A percentile compares a stretch with the other conserved stretches of the same genome.
These are phyloP conservation scores for Craniophora ligustri DNA, from an alignment of 2,888 invertebrate genomes.

Conservation along the genomic window DNA sequence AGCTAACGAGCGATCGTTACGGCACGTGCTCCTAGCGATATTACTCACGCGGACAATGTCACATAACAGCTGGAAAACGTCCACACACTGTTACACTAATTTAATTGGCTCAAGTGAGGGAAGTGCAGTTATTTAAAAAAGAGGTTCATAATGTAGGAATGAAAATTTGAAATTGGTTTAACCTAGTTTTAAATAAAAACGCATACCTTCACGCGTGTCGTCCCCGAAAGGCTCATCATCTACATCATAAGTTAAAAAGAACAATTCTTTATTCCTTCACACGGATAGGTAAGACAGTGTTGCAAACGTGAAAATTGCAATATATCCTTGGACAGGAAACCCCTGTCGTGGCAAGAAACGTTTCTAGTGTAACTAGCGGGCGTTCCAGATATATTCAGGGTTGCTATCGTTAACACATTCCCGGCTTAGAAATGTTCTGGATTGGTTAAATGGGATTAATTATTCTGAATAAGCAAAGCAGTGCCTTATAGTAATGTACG, in stretches of 20 bases:
- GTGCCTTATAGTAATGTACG: no score
- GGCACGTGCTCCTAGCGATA: constrained; percentile 45
- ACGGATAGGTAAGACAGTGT: constrained; percentile 33
- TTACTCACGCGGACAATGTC: constrained; percentile 41
- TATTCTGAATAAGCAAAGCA: constrained; percentile 8
- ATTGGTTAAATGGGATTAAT: neutral
- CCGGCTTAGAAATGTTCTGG: constrained; percentile 3
- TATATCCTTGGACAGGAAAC: constrained; percentile 67
- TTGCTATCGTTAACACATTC: constrained; percentile 28
- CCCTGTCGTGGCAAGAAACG: constrained; percentile 65
- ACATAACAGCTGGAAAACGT: constrained; percentile 32
- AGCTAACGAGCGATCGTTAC: constrained; percentile 62
- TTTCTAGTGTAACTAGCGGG: constrained; percentile 60
- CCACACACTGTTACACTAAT: constrained; percentile 13
- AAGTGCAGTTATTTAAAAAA: neutral
- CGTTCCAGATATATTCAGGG: constrained; percentile 48
- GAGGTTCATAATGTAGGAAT: neutral
- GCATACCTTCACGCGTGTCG: no score
- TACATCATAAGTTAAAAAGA: neutral
- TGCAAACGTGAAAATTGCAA: constrained; percentile 63
- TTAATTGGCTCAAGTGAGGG: constrained; percentile 26
- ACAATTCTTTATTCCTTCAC: constrained; percentile 43
- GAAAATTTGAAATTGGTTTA: neutral
- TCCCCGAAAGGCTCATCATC: neutral
- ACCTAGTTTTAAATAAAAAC: no score